These are phyloP conservation scores for Rhea americana DNA, from an alignment of 2,113 vertebrate species.

Conservation along the genomic window DNA sequence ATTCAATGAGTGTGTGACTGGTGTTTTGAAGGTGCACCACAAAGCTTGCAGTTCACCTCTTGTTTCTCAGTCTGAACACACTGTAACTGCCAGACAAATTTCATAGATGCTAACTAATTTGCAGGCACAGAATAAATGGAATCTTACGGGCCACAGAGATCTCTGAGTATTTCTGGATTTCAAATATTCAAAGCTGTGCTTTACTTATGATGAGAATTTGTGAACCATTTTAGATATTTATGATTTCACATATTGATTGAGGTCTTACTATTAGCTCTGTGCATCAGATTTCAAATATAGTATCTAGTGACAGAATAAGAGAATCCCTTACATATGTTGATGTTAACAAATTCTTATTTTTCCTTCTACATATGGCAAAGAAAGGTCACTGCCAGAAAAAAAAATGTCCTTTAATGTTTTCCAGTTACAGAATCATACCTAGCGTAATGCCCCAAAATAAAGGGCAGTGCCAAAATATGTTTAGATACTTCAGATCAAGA, in stretches of 20 bases:
- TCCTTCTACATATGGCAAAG: not conserved
- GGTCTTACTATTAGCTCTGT: not conserved
- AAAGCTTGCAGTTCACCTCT: not conserved
- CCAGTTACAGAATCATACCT: not conserved
- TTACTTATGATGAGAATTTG: not conserved
- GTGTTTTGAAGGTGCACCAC: conserved; percentile 4
- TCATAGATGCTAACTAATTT: not conserved
- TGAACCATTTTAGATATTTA: not conserved
- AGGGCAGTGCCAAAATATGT: not conserved
- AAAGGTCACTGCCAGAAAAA: not conserved
- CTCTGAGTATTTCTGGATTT: not conserved
- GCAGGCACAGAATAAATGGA: not conserved
- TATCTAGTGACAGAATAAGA: not conserved
- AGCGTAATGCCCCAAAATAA: not conserved
- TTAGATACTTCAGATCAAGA: not conserved
- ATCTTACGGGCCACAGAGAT: not conserved
- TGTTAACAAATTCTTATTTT: not conserved
- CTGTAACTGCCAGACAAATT: not conserved
- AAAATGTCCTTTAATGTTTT: not conserved
- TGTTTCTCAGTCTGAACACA: conserved; percentile 4
- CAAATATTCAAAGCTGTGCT: not conserved
- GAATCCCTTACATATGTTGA: not conserved
- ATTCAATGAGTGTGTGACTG: conserved; percentile 12
- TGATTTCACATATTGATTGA: not conserved
- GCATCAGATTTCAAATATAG: not conserved